Percentiles rank a stretch among this genome's conserved stretches.
These are phyloP conservation scores for Pundamilia nyererei DNA, from an alignment of 2,113 vertebrate species.

Conservation along the genomic window DNA sequence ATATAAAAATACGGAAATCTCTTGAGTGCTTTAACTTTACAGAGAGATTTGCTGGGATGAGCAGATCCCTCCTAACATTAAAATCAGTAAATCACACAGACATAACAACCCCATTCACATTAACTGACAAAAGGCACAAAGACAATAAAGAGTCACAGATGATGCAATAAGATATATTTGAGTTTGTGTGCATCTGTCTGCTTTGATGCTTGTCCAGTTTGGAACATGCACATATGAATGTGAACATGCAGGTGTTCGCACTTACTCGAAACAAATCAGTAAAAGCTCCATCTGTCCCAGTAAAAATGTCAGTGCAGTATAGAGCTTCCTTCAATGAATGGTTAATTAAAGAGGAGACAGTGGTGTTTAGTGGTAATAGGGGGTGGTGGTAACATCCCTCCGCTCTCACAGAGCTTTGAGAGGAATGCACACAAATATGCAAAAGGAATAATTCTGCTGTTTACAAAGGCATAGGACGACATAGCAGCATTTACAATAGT, in stretches of 20 bases:
- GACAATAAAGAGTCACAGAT: background rate
- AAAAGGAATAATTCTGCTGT: slow-evolving; percentile 46
- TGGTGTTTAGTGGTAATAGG: slow-evolving; percentile 57
- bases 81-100: slow-evolving; percentile 4
- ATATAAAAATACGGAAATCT: background rate
- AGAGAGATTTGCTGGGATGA: background rate
- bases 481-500: slow-evolving; percentile 38
- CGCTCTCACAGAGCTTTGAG: slow-evolving; percentile 30
- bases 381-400: slow-evolving; percentile 29
- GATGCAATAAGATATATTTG: background rate
- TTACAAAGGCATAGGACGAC: slow-evolving; percentile 22
- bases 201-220: background rate
- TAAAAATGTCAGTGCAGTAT: slow-evolving; percentile 46
- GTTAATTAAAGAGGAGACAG: slow-evolving; percentile 66
- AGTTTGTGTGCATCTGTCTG: background rate
- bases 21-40: background rate
- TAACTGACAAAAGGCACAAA: background rate
- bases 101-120: background rate
- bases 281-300: slow-evolving; percentile 19
- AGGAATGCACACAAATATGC: slow-evolving; percentile 52
- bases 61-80: background rate
- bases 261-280: background rate
- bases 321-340: slow-evolving; percentile 50
- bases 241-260: slow-evolving; percentile 12
- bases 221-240: background rate